These are phyloP conservation scores for Microtus ochrogaster DNA, from an alignment of 2,113 vertebrate species.

Conservation along the genomic window DNA sequence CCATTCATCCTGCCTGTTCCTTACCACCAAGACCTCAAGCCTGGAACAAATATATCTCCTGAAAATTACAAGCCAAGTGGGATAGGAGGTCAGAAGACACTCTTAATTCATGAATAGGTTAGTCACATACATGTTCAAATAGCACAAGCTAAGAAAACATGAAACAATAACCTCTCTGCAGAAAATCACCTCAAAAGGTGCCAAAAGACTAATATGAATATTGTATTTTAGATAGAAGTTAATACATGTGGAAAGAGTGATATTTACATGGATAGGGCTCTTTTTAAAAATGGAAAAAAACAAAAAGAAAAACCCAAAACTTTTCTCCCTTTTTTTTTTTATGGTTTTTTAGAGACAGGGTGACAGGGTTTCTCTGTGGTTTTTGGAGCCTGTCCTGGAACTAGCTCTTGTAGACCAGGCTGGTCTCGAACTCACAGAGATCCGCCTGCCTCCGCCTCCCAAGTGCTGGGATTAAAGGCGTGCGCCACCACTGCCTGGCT, in stretches of 20 bases:
- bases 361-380: no score
- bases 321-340: no score
- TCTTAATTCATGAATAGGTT: constrained; percentile 22
- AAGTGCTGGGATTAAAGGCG: no score
- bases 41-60: background rate
- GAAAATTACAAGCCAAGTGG: constrained; percentile 15
- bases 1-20: background rate
- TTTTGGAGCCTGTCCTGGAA: no score
- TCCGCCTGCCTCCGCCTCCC: no score
- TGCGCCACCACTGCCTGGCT: no score
- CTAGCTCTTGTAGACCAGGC: no score
- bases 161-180: background rate
- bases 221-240: background rate
- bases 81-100: background rate
- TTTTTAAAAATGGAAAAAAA: constrained; percentile 39
- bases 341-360: no score
- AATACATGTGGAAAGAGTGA: background rate
- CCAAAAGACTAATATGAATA: constrained; percentile 25
- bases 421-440: no score
- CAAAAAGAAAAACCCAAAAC: background rate
- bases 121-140: background rate
- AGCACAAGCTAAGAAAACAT: constrained; percentile 4
- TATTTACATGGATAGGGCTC: background rate
- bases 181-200: constrained; percentile 26
- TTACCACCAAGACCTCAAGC: background rate